Evolutionary conservation across 2,113 vertebrate species (phyloP).

Genomic region (Leucopsar rothschildi): DNA sequence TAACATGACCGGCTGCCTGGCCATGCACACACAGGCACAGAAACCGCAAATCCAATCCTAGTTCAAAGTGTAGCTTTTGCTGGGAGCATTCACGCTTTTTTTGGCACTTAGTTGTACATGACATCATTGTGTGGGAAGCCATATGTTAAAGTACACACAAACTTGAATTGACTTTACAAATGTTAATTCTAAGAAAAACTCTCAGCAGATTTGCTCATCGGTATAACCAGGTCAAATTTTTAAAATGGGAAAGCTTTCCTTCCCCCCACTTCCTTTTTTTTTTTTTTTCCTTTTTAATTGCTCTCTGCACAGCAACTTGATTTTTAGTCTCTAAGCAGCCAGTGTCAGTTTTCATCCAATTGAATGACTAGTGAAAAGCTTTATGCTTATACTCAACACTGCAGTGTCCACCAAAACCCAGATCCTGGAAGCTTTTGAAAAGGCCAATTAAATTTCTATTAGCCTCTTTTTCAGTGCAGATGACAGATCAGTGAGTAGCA

Average conservation of each 20-base stretch:
- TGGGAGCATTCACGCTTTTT: background rate
- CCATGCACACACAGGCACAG: background rate
- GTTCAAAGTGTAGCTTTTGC: background rate
- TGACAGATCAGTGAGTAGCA: background rate
- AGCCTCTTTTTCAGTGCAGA: background rate
- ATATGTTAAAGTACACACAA: conserved; percentile 13
- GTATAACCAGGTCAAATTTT: background rate
- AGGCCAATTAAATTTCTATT: background rate
- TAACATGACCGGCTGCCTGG: fast-evolving
- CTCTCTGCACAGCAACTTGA: background rate
- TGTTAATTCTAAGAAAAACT: conserved; percentile 17
- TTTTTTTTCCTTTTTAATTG: background rate
- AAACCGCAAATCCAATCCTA: background rate
- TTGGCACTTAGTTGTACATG: background rate
- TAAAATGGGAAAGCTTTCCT: background rate
- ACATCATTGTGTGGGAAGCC: conserved; percentile 38
- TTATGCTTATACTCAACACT: background rate
- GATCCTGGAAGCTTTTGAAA: background rate
- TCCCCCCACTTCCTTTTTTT: background rate
- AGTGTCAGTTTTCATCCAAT: background rate
- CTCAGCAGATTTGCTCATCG: background rate
- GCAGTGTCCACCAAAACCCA: background rate
- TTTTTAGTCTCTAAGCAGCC: background rate
- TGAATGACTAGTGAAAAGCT: background rate
- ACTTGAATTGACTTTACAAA: conserved; percentile 12